Percentiles rank a stretch among this genome's conserved stretches.
phyloP scores from a whole-genome alignment of 1,140 invertebrate species.

The Leucophenga varia region DNA sequence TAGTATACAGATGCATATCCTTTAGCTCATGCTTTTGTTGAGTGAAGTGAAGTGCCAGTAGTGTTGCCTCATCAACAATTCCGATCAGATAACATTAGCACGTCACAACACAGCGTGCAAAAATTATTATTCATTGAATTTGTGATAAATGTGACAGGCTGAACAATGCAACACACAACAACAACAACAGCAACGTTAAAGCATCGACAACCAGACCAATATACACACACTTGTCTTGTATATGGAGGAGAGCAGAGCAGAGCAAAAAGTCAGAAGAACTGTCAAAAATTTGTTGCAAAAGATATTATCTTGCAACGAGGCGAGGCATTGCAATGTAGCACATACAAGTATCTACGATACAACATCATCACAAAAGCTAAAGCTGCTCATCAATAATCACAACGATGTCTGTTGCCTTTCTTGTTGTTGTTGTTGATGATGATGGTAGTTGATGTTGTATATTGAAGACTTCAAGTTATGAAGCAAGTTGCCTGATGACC shows the following conservation, averaged over 20 bases:
- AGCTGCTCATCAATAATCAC: conserved; percentile 42
- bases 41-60: too few species aligned
- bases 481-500: conserved; percentile 40
- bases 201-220: conserved; percentile 3
- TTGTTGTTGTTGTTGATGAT: too few species aligned
- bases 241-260: conserved; percentile 1
- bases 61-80: conserved; percentile 46
- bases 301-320: conserved; percentile 40
- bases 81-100: conserved; percentile 55
- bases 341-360: conserved; percentile 8
- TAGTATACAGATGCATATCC: too few species aligned
- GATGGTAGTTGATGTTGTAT: conserved; percentile 10
- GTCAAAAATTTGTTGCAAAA: conserved; percentile 54
- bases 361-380: conserved; percentile 1
- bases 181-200: neutral
- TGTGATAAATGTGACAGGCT: conserved; percentile 54
- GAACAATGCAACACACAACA: conserved; percentile 32
- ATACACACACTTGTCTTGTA: too few species aligned
- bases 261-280: conserved; percentile 31
- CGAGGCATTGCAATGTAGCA: neutral
- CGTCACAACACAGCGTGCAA: conserved; percentile 52
- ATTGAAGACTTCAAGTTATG: too few species aligned
- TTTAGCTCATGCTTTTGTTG: too few species aligned
- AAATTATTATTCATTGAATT: conserved; percentile 56
- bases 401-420: too few species aligned